Evolutionary conservation across 1,140 invertebrate species (phyloP).

Genomic region (Cydia pomonella): DNA sequence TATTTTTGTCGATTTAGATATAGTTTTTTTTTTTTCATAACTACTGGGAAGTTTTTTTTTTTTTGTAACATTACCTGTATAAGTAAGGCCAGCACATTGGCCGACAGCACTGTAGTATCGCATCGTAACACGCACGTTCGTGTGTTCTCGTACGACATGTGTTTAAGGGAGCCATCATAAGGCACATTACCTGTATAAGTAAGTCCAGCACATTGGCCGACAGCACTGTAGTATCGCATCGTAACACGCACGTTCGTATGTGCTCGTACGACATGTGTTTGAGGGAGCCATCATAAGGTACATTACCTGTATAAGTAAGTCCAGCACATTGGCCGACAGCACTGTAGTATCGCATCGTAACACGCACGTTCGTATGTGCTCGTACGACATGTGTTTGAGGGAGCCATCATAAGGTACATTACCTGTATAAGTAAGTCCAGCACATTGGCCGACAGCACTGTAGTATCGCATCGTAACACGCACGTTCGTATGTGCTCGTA

Average conservation of each 20-base stretch:
- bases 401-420: conserved; percentile 82
- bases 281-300: conserved; percentile 79
- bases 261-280: conserved; percentile 94
- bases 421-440: conserved; percentile 90
- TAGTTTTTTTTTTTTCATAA: no score
- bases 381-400: conserved; percentile 93
- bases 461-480: conserved; percentile 92
- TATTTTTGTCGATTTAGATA: no score
- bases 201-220: conserved; percentile 91
- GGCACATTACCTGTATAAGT: conserved; percentile 84
- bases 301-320: conserved; percentile 87
- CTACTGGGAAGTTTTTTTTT: no score
- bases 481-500: conserved; percentile 92
- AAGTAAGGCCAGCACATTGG: no score
- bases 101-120: no score
- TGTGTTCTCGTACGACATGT: no score
- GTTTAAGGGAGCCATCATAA: no score
- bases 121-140: no score
- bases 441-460: conserved; percentile 89
- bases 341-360: conserved; percentile 92
- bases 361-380: conserved; percentile 92
- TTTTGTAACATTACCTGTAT: no score
- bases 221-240: conserved; percentile 92
- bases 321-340: conserved; percentile 89
- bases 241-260: conserved; percentile 91